Conservation (phyloP, 2,888 invertebrate species). For the Luperina nickerlii region DNA sequence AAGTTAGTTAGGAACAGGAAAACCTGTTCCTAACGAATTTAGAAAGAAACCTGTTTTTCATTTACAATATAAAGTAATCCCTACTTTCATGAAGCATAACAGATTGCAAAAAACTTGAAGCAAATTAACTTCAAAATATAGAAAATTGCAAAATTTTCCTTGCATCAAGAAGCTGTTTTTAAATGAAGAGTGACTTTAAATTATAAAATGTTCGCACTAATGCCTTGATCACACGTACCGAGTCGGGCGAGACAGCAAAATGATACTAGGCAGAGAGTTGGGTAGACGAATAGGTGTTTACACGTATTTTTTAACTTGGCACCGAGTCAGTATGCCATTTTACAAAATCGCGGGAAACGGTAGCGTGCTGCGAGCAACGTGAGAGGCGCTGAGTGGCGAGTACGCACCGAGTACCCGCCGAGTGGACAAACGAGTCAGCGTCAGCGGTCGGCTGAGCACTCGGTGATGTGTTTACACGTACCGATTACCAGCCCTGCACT, state of each 20-base stretch:
- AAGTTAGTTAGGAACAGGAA: no score
- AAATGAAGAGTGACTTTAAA: not conserved
- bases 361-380: not conserved
- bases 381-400: not conserved
- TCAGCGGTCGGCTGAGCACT: not conserved
- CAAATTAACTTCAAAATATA: conserved; percentile 8
- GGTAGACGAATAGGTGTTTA: not conserved
- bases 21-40: not conserved
- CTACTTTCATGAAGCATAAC: conserved; percentile 27
- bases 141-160: conserved; percentile 29
- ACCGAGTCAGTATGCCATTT: no score
- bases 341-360: not conserved
- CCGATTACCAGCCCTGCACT: not conserved
- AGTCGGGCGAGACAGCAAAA: not conserved
- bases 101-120: conserved; percentile 37
- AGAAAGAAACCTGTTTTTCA: conserved; percentile 1
- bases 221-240: not conserved
- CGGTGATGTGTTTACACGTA: not conserved
- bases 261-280: not conserved
- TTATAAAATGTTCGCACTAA: not conserved
- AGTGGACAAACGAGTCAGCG: not conserved
- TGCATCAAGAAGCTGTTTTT: not conserved
- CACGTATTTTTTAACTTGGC: not conserved
- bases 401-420: not conserved
- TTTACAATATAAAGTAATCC: not conserved